phyloP scores from a whole-genome alignment of 2,888 invertebrate genomes.

The Colletes collaris region DNA sequence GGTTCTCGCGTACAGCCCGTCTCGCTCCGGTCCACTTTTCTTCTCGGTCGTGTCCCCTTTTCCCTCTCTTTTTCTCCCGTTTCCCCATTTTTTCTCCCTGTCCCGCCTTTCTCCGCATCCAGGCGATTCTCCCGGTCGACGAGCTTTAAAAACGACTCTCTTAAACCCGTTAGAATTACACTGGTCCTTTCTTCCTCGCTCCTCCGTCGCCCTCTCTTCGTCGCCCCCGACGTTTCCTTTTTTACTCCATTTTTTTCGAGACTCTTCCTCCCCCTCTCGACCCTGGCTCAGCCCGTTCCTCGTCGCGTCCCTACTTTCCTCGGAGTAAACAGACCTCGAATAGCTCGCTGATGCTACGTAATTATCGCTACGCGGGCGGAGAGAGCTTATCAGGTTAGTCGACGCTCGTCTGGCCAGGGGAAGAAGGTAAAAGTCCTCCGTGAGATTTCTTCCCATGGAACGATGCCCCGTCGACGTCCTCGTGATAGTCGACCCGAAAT shows the following conservation, averaged over 20 bases:
- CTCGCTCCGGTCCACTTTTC: neutral
- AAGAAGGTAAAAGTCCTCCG: constrained; percentile 40
- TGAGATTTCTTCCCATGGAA: constrained; percentile 44
- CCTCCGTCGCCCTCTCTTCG: constrained; percentile 4
- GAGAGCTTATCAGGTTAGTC: constrained; percentile 51
- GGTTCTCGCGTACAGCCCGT: neutral
- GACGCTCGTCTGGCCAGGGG: constrained; percentile 8
- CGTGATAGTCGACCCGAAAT: constrained; percentile 35
- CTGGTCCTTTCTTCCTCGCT: constrained; percentile 13
- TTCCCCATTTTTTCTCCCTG: constrained; percentile 18
- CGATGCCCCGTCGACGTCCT: neutral
- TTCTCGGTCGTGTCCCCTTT: constrained; percentile 20
- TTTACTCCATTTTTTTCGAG: constrained; percentile 2
- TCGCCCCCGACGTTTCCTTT: neutral
- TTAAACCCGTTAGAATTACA: constrained; percentile 71
- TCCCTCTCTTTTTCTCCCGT: constrained; percentile 11
- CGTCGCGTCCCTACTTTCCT: constrained; percentile 16
- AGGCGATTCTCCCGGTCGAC: constrained; percentile 55
- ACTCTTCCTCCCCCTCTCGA: neutral
- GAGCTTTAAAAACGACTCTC: constrained; percentile 69
- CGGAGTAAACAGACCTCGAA: constrained; percentile 57
- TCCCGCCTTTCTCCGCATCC: constrained; percentile 32
- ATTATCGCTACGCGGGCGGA: constrained; percentile 53
- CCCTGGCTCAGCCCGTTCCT: neutral
- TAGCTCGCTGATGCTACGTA: constrained; percentile 49